Evolutionary conservation across 2,113 vertebrate species (phyloP), one percentile per base, ranked within the genome.

Genomic region (Chloropsis hardwickii): DNA sequence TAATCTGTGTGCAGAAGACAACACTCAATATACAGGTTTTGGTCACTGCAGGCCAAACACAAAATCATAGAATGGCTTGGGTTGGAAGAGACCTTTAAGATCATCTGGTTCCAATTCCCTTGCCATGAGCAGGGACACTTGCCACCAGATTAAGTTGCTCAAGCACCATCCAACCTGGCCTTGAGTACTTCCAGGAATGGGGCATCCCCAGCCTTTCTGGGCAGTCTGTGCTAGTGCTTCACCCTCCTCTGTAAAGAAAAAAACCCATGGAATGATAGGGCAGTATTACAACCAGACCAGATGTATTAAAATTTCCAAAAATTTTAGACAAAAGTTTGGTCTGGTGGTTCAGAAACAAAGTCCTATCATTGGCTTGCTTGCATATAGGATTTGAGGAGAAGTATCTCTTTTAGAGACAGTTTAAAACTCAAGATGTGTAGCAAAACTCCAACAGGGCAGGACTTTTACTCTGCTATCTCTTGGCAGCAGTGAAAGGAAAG

Each of bases 11-110:
- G 28, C 37, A 40, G 44, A 22, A 13, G 4, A 53, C 44, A 11
- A 4, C 24, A 35, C 14, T 74, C 25, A 37, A 21, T 7, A 3
- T 50, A 21, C 0, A 0, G 33, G 7, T 40, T 80, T 90, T 9
- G 25, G 51, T 87, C 23, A 7, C 40, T 56, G 25, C 17, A 82
- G 28, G 25, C 16, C 45, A 86, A 83, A 69, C 31, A 42, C 27
- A 37, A 50, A 21, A 37, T 81, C 37, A 28, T 4, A 16, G 37
- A 44, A 13, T 37, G 27, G 44, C 20, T 60, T 81, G 45, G 7
- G 7, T 27, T 67, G 53, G n/a, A 82, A 60, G 10, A 7, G 54
- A 39, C 20, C 8, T 69, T 67, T 67, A 40, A 31, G 9, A 23
- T 67, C 13, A 74, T 25, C 20, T 53, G 25, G 4, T 76, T 82